Percentiles rank a stretch among this genome's conserved stretches.
Evolutionary conservation across 1,140 invertebrate species (phyloP).

Genomic region (Rhyzopertha dominica): DNA sequence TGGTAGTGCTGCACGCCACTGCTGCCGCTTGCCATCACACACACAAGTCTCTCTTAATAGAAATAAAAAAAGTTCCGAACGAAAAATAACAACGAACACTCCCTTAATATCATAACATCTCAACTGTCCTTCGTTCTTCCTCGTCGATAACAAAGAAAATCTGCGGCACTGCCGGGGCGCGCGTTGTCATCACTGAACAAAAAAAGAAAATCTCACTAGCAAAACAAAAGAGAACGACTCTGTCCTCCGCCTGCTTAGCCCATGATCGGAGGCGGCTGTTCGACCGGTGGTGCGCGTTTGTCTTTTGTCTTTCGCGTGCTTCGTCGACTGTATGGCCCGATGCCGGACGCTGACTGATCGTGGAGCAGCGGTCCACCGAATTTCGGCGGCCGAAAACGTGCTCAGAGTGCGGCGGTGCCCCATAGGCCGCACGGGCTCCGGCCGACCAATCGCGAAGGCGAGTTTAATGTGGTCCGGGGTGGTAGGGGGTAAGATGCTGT

Average conservation of each 20-base stretch:
- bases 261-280: constrained; percentile 15
- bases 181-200: constrained; percentile 15
- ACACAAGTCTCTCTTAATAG: constrained; percentile 17
- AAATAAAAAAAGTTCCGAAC: constrained; percentile 31
- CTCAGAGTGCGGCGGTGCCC: constrained; percentile 22
- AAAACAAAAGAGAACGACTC: constrained; percentile 24
- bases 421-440: constrained; percentile 17
- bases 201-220: constrained; percentile 21
- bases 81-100: constrained; percentile 39
- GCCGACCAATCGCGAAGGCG: constrained; percentile 26
- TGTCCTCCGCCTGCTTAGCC: constrained; percentile 23
- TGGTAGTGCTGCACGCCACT: constrained; percentile 31
- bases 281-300: constrained; percentile 2
- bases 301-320: constrained; percentile 9
- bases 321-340: constrained; percentile 13
- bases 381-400: constrained; percentile 20
- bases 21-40: constrained; percentile 38
- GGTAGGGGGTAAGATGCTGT: constrained; percentile 22
- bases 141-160: constrained; percentile 20
- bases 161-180: constrained; percentile 14
- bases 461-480: constrained; percentile 22
- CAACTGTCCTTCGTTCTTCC: constrained; percentile 27
- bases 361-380: constrained; percentile 13
- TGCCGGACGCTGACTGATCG: constrained; percentile 21
- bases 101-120: constrained; percentile 36